Percentiles rank a stretch among this genome's conserved stretches.
phyloP scores from a whole-genome alignment of 2,888 invertebrate genomes.

The Lycaena phlaeas region DNA sequence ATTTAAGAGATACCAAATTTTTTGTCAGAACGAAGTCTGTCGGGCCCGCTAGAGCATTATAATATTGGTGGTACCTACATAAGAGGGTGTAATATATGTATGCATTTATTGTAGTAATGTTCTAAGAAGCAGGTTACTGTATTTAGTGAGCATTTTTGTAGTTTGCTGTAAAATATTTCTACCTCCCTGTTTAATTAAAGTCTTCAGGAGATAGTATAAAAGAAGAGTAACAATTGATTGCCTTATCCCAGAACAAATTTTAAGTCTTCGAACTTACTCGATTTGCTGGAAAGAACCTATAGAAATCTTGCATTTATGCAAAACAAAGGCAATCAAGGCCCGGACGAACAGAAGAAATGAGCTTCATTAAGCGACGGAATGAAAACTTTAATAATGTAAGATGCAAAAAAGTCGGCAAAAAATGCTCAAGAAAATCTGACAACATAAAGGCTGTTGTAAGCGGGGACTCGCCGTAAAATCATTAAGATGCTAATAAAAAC shows the following conservation, averaged over 20 bases:
- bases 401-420: constrained; percentile 71
- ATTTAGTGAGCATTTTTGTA: no score
- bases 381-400: constrained; percentile 74
- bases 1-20: no score
- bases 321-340: constrained; percentile 72
- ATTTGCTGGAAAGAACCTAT: constrained; percentile 64
- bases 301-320: constrained; percentile 72
- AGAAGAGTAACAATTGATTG: constrained; percentile 49
- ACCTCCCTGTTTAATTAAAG: constrained; percentile 13
- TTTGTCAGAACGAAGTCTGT: no score
- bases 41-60: no score
- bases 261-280: constrained; percentile 55
- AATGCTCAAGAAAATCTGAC: constrained; percentile 74
- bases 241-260: constrained; percentile 51
- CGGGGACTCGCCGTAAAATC: constrained; percentile 73
- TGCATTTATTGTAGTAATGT: no score
- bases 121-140: no score
- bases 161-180: no score
- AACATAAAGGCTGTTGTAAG: constrained; percentile 74
- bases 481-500: constrained; percentile 76
- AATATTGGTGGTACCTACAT: no score
- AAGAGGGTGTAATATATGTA: no score
- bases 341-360: constrained; percentile 72
- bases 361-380: constrained; percentile 72
- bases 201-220: constrained; percentile 17